Conservation (phyloP, 2,888 invertebrate genomes). For the Andrena bucephala region DNA sequence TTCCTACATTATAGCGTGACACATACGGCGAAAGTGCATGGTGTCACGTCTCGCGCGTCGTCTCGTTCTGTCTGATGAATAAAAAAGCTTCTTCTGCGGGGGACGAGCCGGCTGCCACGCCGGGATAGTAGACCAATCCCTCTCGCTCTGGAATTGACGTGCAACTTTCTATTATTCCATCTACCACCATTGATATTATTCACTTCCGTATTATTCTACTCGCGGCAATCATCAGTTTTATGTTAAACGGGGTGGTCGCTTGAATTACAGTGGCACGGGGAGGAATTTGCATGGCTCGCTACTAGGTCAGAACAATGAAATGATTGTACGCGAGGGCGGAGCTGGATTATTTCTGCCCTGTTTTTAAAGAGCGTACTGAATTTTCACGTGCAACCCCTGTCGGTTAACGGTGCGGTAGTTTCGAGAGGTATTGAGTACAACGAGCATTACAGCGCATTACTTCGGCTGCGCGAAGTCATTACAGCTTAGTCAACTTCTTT, state of each 20-base stretch:
- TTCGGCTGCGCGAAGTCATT: background rate
- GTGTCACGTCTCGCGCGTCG: constrained; percentile 14
- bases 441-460: too few relatives aligned
- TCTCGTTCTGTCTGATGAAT: background rate
- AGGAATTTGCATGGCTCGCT: too few relatives aligned
- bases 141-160: background rate
- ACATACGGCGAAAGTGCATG: constrained; percentile 22
- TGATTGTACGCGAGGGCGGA: too few relatives aligned
- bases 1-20: constrained; percentile 24
- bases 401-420: too few relatives aligned
- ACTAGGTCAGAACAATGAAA: too few relatives aligned
- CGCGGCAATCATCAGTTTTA: too few relatives aligned
- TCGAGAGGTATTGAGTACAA: too few relatives aligned
- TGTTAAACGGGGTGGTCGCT: too few relatives aligned
- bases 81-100: constrained; percentile 16
- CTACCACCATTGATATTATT: background rate
- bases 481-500: background rate
- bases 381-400: too few relatives aligned
- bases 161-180: background rate
- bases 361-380: too few relatives aligned
- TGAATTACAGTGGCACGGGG: too few relatives aligned
- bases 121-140: background rate
- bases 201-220: background rate
- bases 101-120: background rate
- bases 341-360: too few relatives aligned